Conservation (phyloP, 1,140 invertebrate genomes). For the Danaus melanippus region DNA sequence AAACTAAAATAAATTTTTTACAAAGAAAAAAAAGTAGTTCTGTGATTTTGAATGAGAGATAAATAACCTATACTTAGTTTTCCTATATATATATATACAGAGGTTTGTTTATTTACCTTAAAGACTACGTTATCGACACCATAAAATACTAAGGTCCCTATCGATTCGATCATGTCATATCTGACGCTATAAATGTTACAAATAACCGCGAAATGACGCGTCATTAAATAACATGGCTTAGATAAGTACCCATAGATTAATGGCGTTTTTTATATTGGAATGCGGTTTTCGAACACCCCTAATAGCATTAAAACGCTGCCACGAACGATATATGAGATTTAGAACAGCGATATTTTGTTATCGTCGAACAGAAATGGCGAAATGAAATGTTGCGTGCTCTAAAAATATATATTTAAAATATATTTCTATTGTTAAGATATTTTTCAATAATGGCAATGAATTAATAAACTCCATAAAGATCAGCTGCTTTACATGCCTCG, state of each 20-base stretch:
- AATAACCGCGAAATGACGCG: constrained; percentile 61
- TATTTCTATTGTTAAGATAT: too few relatives aligned
- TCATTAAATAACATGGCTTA: constrained; percentile 65
- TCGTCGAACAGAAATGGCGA: constrained; percentile 9
- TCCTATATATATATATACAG: too few relatives aligned
- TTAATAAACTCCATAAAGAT: too few relatives aligned
- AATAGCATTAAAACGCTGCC: constrained; percentile 48
- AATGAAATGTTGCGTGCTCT: background rate
- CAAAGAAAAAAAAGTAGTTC: too few relatives aligned
- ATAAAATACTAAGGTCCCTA: too few relatives aligned
- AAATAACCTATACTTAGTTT: too few relatives aligned
- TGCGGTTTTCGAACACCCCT: constrained; percentile 45
- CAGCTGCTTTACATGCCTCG: too few relatives aligned
- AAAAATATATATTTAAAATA: too few relatives aligned
- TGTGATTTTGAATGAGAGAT: too few relatives aligned
- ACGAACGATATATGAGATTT: constrained; percentile 40
- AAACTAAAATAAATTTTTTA: too few relatives aligned
- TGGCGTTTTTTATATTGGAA: constrained; percentile 66
- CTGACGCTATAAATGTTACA: constrained; percentile 55
- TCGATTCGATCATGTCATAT: constrained; percentile 6
- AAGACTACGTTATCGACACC: constrained; percentile 3
- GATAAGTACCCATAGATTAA: constrained; percentile 65
- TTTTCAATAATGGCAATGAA: too few relatives aligned
- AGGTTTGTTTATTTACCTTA: too few relatives aligned
- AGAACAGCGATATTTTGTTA: constrained; percentile 15